Evolutionary conservation across 2,888 invertebrate genomes (phyloP).

Genomic region (Alsophila aescularia): DNA sequence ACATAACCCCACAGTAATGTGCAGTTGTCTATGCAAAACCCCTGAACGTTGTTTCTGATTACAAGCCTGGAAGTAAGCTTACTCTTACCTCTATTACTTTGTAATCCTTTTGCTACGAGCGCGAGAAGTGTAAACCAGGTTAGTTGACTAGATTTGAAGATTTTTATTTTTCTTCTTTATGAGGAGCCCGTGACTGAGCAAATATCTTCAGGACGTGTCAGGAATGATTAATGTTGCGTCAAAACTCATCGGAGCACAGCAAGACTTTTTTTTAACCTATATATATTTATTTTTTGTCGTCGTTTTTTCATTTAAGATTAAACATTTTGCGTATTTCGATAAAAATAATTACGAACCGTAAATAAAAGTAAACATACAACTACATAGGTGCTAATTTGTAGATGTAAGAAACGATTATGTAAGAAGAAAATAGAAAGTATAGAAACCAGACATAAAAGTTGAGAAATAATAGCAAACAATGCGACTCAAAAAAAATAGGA

Average conservation of each 20-base stretch:
- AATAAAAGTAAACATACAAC: too few relatives aligned
- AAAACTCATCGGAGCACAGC: neutral
- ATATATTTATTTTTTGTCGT: neutral
- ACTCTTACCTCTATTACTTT: conserved; percentile 37
- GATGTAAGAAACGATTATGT: too few relatives aligned
- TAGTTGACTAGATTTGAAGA: conserved; percentile 21
- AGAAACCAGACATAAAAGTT: too few relatives aligned
- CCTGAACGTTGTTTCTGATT: neutral
- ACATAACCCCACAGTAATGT: too few relatives aligned
- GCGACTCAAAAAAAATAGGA: too few relatives aligned
- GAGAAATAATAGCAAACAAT: too few relatives aligned
- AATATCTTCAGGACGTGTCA: conserved; percentile 18
- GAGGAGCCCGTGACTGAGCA: conserved; percentile 13
- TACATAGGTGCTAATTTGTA: too few relatives aligned
- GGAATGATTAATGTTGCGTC: conserved; percentile 15
- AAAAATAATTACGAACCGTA: too few relatives aligned
- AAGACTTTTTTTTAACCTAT: neutral
- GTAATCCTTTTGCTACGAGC: conserved; percentile 39
- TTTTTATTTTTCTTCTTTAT: conserved; percentile 20
- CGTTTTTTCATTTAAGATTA: too few relatives aligned
- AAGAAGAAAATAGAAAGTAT: too few relatives aligned
- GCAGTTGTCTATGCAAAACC: too few relatives aligned
- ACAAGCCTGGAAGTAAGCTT: conserved; percentile 21
- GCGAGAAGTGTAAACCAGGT: conserved; percentile 23
- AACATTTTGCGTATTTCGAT: too few relatives aligned